Base-by-base conservation (phyloP, 2,888 invertebrate genomes). In the Campoplex capitator region DNA sequence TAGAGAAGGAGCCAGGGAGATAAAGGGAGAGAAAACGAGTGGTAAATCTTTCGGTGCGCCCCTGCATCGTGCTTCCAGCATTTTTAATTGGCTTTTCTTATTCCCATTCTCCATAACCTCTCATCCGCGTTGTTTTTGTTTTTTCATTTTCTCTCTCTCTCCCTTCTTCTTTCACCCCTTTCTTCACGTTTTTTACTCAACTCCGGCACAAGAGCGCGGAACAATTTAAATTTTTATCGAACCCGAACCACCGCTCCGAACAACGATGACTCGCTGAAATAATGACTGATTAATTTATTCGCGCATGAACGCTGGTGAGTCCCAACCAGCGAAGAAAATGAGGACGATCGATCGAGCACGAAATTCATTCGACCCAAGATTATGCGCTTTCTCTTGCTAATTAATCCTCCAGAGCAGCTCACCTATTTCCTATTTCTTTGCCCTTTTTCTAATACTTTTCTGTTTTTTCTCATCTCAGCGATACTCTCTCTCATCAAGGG, bases 41-140 rank as follows among this genome's bases (percentile, higher is more conserved):
- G 70, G 74, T 83, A 86, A 86, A 83, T 86, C 86, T 83, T 83
- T 76, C 68, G 79, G 35, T n/a, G 58, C 38, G 45, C 9, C 45
- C 71, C 71, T 56, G 62, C 70, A 35, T 79, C 58, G 28, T 56
- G 38, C 75, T 76, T 51, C 48, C 54, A 83, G 65, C 75, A 86
- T 86, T 83, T 86, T 86, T 86, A 86, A 86, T 86, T 86, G 86
- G 75, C 79, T 83, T 76, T 79, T 75, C 67, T 85, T 83, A 83
- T 74, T 83, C 58, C 54, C 54, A 82, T 85, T 83, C 79, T 68
- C 62, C 54, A 35, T 45, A 75, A 51, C 68, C 13, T 77, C 54
- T 73, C 62, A 18, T 68, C 70, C 35, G 35, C 32, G 32, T 62
- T 62, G 32, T 62, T 62, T 62, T 32, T 62, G 16, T 62, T 62